phyloP scores from a whole-genome alignment of 2,888 invertebrate species.

The Polyommatus iphigenia region DNA sequence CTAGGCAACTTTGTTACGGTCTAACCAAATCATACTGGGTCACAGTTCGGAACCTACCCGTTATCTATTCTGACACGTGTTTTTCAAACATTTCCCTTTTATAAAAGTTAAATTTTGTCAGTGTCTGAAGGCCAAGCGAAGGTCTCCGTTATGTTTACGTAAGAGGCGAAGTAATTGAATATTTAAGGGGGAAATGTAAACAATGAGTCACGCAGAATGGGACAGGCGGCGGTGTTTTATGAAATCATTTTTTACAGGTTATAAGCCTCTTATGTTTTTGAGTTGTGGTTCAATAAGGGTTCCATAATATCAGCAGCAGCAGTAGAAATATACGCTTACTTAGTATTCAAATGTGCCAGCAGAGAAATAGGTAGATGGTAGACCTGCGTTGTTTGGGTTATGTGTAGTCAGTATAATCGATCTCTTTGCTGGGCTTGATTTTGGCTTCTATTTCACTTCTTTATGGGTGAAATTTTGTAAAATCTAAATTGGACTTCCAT shows the following conservation, averaged over 20 bases:
- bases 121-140: not conserved
- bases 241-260: conserved; percentile 3
- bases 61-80: conserved; percentile 5
- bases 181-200: conserved; percentile 30
- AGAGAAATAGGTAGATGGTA: too few relatives aligned
- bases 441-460: too few relatives aligned
- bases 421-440: too few relatives aligned
- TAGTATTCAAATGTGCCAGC: too few relatives aligned
- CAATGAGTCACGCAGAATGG: conserved; percentile 22
- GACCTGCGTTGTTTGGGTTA: too few relatives aligned
- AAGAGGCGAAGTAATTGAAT: conserved; percentile 35
- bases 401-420: too few relatives aligned
- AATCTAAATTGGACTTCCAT: too few relatives aligned
- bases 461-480: too few relatives aligned
- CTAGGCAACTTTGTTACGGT: too few relatives aligned
- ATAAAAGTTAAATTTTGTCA: conserved; percentile 6
- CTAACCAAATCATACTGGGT: not conserved
- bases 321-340: too few relatives aligned
- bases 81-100: conserved; percentile 12
- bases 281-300: not conserved
- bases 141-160: conserved; percentile 19
- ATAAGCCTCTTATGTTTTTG: not conserved
- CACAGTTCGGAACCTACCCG: not conserved
- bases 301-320: not conserved
- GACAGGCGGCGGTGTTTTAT: not conserved